phyloP scores from a whole-genome alignment of 2,113 vertebrate species.

The Panurus biarmicus region DNA sequence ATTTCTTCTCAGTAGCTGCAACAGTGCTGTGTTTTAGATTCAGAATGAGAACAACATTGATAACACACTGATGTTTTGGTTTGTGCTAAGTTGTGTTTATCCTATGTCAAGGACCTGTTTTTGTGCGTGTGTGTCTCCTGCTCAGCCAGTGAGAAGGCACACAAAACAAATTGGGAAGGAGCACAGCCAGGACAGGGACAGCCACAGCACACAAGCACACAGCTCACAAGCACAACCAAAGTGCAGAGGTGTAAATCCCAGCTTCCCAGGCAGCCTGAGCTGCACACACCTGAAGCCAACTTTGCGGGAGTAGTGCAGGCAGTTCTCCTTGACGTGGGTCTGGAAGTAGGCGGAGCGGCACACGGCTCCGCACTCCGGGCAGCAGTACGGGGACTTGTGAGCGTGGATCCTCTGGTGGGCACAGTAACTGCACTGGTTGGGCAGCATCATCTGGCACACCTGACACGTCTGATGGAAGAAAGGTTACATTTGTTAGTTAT shows the following conservation, averaged over 20 bases:
- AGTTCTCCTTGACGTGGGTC: conserved; percentile 94
- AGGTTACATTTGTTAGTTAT: background rate
- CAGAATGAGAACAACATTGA: background rate
- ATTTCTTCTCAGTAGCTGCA: background rate
- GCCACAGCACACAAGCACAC: no score
- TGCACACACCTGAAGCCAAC: conserved; percentile 86
- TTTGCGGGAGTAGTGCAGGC: conserved; percentile 92
- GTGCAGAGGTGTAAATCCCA: background rate
- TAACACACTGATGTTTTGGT: background rate
- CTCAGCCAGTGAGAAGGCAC: background rate
- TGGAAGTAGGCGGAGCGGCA: conserved; percentile 91
- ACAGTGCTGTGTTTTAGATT: background rate
- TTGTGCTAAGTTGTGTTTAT: background rate
- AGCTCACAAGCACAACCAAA: background rate
- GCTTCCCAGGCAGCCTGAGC: background rate
- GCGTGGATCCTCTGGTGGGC: conserved; percentile 90
- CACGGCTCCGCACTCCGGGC: conserved; percentile 88
- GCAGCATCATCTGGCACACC: conserved; percentile 91
- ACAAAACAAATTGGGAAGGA: background rate
- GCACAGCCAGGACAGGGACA: background rate
- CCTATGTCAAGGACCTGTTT: background rate
- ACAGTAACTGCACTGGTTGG: conserved; percentile 91
- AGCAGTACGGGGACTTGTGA: conserved; percentile 93
- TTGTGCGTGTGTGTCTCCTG: background rate
- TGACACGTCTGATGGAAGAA: conserved; percentile 79